Evolutionary conservation across 1,140 invertebrate species (phyloP).

Genomic region (Bombus vancouverensis): DNA sequence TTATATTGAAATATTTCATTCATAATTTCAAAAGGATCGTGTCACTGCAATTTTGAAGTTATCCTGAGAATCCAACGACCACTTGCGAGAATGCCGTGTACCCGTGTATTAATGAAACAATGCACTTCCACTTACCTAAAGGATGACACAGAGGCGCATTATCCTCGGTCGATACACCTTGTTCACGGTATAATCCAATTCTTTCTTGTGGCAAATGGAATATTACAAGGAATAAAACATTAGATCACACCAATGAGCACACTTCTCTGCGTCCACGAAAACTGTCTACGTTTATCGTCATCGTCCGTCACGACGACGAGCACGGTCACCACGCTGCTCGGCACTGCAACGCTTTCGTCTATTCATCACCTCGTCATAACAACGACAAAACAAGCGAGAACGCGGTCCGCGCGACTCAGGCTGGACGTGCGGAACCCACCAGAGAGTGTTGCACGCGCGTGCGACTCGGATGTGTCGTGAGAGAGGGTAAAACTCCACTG

Average conservation of each 20-base stretch:
- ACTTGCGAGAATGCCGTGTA: not conserved
- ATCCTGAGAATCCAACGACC: not conserved
- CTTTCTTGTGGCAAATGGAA: constrained; percentile 16
- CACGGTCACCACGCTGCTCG: constrained; percentile 56
- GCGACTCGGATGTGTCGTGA: constrained; percentile 62
- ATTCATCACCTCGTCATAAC: constrained; percentile 66
- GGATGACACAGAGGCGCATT: constrained; percentile 41
- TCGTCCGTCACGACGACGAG: constrained; percentile 60
- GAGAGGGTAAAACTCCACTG: constrained; percentile 55
- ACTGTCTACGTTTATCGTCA: constrained; percentile 60
- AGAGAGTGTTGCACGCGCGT: constrained; percentile 64
- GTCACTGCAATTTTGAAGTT: not conserved
- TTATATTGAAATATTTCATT: not conserved
- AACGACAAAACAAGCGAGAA: constrained; percentile 44
- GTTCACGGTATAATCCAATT: constrained; percentile 60
- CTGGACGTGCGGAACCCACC: constrained; percentile 28
- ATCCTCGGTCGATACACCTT: constrained; percentile 44
- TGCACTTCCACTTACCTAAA: constrained; percentile 51
- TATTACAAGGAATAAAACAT: constrained; percentile 37
- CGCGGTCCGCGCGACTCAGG: constrained; percentile 21
- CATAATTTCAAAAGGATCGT: not conserved
- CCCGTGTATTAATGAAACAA: not conserved
- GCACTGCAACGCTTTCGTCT: constrained; percentile 59
- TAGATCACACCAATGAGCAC: constrained; percentile 62
- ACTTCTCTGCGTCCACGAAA: constrained; percentile 51